Percentiles rank a stretch among this genome's conserved stretches.
Conservation (phyloP, 1,140 invertebrate genomes). For the Drosophila subpulchrella region DNA sequence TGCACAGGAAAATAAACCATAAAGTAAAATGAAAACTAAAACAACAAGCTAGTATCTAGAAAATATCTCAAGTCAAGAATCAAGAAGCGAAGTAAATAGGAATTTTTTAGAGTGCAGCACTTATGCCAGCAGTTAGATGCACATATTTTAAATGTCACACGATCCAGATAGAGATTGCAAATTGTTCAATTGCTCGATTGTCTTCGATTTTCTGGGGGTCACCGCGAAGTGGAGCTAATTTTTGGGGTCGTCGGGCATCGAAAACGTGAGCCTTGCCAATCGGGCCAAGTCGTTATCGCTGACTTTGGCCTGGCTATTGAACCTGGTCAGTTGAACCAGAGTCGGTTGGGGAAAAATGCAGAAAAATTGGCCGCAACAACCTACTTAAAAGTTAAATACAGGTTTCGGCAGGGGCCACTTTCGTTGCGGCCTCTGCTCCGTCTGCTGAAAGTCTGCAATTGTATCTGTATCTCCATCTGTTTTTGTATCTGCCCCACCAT, state of each 20-base stretch:
- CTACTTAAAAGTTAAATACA: constrained; percentile 71
- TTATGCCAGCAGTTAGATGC: constrained; percentile 36
- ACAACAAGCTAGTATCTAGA: too few relatives aligned
- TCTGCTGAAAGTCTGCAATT: constrained; percentile 42
- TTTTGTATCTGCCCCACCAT: constrained; percentile 10
- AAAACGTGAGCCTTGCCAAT: constrained; percentile 57
- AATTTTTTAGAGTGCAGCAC: constrained; percentile 19
- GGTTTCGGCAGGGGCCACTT: constrained; percentile 62
- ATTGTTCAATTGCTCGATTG: constrained; percentile 45
- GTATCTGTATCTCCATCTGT: constrained; percentile 18
- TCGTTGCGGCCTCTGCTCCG: constrained; percentile 43
- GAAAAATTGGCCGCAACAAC: constrained; percentile 53
- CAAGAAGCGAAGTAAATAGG: too few relatives aligned
- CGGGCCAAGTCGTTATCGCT: constrained; percentile 35
- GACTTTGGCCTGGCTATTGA: constrained; percentile 68
- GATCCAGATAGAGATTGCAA: constrained; percentile 54
- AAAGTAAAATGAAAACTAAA: not conserved
- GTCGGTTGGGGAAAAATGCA: constrained; percentile 54
- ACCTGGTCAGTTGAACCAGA: constrained; percentile 36
- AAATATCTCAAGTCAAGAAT: not conserved
- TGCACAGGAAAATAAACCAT: constrained; percentile 23
- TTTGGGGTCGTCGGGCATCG: constrained; percentile 52
- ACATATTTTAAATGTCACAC: constrained; percentile 70
- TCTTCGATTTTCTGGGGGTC: constrained; percentile 46
- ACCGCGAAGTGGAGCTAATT: constrained; percentile 64